A percentile compares a stretch with the other conserved stretches of the same genome.
These are phyloP conservation scores for Rhyacophila brunnea DNA, from an alignment of 1,140 invertebrate species.

Conservation along the genomic window DNA sequence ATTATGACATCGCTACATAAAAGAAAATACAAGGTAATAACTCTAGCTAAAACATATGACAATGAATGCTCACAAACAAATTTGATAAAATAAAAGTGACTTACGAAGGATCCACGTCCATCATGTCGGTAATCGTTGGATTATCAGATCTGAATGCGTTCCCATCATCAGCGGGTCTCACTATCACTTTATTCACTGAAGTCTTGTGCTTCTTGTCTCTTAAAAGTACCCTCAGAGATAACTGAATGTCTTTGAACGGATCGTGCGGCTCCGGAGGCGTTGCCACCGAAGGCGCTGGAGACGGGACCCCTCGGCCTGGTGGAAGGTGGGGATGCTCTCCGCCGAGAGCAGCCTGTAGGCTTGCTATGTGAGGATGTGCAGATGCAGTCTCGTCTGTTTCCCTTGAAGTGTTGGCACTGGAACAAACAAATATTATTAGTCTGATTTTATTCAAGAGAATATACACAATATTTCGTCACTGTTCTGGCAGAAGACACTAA, in stretches of 20 bases:
- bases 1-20: too few relatives aligned
- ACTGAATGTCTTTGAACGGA: constrained; percentile 48
- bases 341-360: constrained; percentile 19
- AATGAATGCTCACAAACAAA: too few relatives aligned
- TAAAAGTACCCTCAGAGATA: constrained; percentile 42
- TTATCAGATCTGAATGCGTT: constrained; percentile 54
- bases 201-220: constrained; percentile 42
- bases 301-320: constrained; percentile 17
- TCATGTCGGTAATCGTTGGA: constrained; percentile 65
- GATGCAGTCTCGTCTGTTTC: constrained; percentile 18
- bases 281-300: constrained; percentile 31
- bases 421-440: constrained; percentile 12
- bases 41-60: too few relatives aligned
- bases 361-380: constrained; percentile 13
- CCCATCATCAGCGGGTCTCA: constrained; percentile 55
- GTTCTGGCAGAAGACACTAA: too few relatives aligned
- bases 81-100: constrained; percentile 34
- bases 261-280: constrained; percentile 38
- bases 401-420: constrained; percentile 22
- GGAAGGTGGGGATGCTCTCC: constrained; percentile 24
- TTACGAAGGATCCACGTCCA: constrained; percentile 61
- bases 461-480: too few relatives aligned
- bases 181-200: constrained; percentile 54
- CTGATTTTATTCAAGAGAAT: too few relatives aligned
- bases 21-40: too few relatives aligned